Conservation (phyloP, 2,888 invertebrate genomes). For the Papilio elwesi region DNA sequence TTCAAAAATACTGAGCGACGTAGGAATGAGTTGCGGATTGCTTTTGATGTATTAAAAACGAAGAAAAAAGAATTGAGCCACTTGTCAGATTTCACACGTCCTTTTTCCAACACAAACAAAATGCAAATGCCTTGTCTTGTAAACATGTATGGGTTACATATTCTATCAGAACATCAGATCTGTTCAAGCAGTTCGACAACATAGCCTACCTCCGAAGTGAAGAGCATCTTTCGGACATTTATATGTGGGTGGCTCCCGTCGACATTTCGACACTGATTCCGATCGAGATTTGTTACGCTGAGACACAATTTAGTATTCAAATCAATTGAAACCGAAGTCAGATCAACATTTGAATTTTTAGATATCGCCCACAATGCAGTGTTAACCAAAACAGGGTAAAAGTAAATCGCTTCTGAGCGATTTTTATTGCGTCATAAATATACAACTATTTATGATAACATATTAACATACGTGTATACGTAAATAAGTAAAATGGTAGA, state of each 20-base stretch:
- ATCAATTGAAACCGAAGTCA: slow-evolving; percentile 55
- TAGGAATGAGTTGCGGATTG: slow-evolving; percentile 48
- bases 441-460: too few relatives aligned
- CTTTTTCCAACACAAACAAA: slow-evolving; percentile 53
- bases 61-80: neutral
- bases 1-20: slow-evolving; percentile 40
- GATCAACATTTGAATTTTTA: slow-evolving; percentile 63
- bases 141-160: slow-evolving; percentile 61
- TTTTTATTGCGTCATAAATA: too few relatives aligned
- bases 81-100: slow-evolving; percentile 51
- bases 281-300: slow-evolving; percentile 68
- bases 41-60: slow-evolving; percentile 13
- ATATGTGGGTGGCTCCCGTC: slow-evolving; percentile 52
- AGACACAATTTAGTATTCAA: slow-evolving; percentile 65
- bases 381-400: slow-evolving; percentile 9
- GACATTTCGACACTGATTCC: slow-evolving; percentile 70
- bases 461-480: too few relatives aligned
- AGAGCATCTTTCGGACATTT: slow-evolving; percentile 50
- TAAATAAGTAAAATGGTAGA: too few relatives aligned
- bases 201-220: slow-evolving; percentile 46
- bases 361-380: slow-evolving; percentile 43
- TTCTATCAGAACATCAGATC: slow-evolving; percentile 66
- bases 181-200: slow-evolving; percentile 43
- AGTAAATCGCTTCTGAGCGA: neutral
- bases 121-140: slow-evolving; percentile 72